Base-by-base conservation (phyloP, 2,888 invertebrate genomes). In the Agrilus cyanescens region DNA sequence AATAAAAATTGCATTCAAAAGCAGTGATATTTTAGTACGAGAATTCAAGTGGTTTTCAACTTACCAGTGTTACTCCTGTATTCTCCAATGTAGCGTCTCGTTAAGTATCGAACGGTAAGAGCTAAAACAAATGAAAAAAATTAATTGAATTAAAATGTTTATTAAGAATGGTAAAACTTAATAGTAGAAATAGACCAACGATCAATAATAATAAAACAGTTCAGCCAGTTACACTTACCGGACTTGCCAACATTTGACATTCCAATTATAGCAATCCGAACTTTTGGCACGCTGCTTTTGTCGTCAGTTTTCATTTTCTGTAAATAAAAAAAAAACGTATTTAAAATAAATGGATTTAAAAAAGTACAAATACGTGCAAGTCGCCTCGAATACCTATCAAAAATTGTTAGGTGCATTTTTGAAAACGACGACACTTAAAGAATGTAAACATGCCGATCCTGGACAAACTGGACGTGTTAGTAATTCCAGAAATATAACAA, bases 211-310 rank as follows among this genome's bases (percentile, higher is more conserved):
- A 10, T 10, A 25, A 25, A 25, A 4, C 25, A 6, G 7, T 20
- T 25, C 10, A 25, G 4, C 10, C 8, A 8, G 25, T 32, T 36
- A 35, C 34, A 47, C 69, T 74, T 71, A 84, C 83, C 84, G 65
- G 84, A 83, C 75, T 85, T 85, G 59, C 85, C 84, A 55, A 84
- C 85, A 68, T 82, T 76, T 45, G 80, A 76, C 68, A 80, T 82
- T 55, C 84, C 85, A 54, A 84, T 76, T 51, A 85, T 82, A 41
- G 82, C 83, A 54, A 84, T 76, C 53, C 83, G 75, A 46, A 83
- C 80, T 57, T 80, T 77, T 47, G 80, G 76, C 51, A 74, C 70
- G 52, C 69, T 73, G 59, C 72, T 77, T 60, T 81, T 81, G 60
- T 80, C 80, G 52, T 75, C 75, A 45, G 73, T 71, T 65, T 74